Evolutionary conservation across 1,140 invertebrate species (phyloP).

Genomic region (Zaprionus tsacasi): DNA sequence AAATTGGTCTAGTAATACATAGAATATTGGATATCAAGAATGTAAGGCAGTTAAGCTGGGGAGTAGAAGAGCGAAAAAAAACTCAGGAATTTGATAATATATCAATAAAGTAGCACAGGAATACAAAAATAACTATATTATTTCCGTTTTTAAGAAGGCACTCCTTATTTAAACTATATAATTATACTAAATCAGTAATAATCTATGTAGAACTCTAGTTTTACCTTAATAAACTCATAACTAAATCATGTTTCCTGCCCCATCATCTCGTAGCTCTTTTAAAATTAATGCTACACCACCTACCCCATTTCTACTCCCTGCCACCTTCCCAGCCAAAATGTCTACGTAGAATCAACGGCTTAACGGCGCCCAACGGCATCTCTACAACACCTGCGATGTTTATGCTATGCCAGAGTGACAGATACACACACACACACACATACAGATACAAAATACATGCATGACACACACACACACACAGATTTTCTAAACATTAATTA

Average conservation of each 20-base stretch:
- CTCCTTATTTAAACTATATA: too few relatives aligned
- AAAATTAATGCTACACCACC: neutral
- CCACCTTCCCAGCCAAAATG: too few relatives aligned
- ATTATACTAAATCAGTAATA: too few relatives aligned
- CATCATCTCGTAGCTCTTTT: neutral
- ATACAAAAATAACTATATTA: too few relatives aligned
- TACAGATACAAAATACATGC: neutral
- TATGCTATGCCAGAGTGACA: conserved; percentile 1
- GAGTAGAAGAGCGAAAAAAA: too few relatives aligned
- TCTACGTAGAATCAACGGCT: neutral
- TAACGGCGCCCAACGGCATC: neutral
- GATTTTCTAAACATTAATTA: conserved; percentile 4
- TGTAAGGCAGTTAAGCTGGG: too few relatives aligned
- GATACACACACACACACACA: conserved; percentile 3
- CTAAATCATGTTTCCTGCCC: neutral
- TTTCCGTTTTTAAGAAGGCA: too few relatives aligned
- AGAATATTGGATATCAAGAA: too few relatives aligned
- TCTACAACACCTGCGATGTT: conserved; percentile 1
- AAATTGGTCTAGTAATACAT: too few relatives aligned
- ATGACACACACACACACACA: neutral
- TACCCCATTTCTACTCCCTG: neutral
- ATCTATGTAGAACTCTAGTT: neutral
- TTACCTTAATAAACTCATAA: neutral
- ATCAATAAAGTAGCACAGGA: too few relatives aligned
- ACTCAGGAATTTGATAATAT: too few relatives aligned